phyloP scores from a whole-genome alignment of 2,888 invertebrate genomes.

The Athrips mouffetella region DNA sequence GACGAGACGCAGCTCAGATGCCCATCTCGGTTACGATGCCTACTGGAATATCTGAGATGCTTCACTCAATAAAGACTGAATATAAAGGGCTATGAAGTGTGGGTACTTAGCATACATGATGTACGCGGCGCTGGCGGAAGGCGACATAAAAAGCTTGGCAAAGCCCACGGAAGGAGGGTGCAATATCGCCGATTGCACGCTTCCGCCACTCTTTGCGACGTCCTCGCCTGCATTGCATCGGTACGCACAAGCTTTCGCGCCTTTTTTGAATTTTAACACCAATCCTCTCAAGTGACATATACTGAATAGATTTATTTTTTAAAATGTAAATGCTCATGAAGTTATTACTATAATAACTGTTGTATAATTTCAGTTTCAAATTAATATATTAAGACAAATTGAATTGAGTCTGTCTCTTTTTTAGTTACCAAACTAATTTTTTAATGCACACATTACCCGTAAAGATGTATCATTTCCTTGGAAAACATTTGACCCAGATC shows the following conservation, averaged over 20 bases:
- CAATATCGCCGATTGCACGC: conserved; percentile 45
- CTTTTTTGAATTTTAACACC: conserved; percentile 1
- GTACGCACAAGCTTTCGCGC: background rate
- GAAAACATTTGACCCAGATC: background rate
- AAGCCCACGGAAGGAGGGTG: conserved; percentile 13
- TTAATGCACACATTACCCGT: too few species aligned
- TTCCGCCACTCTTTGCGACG: conserved; percentile 29
- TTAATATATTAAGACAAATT: too few species aligned
- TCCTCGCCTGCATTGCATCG: too few species aligned
- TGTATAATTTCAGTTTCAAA: too few species aligned
- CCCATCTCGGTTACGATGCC: background rate
- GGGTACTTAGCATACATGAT: background rate
- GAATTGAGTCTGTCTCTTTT: too few species aligned
- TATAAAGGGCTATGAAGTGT: background rate
- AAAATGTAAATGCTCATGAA: too few species aligned
- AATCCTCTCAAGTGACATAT: background rate
- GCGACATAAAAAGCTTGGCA: conserved; percentile 5
- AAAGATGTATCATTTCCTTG: background rate
- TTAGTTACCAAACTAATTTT: too few species aligned
- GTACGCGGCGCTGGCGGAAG: background rate
- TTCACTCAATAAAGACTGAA: background rate
- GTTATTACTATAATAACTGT: too few species aligned
- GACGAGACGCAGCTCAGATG: conserved; percentile 6
- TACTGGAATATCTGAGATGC: conserved; percentile 1
- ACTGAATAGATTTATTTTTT: too few species aligned